Evolutionary conservation across 2,888 invertebrate genomes (phyloP).

Genomic region (Andrena chrysosceles): DNA sequence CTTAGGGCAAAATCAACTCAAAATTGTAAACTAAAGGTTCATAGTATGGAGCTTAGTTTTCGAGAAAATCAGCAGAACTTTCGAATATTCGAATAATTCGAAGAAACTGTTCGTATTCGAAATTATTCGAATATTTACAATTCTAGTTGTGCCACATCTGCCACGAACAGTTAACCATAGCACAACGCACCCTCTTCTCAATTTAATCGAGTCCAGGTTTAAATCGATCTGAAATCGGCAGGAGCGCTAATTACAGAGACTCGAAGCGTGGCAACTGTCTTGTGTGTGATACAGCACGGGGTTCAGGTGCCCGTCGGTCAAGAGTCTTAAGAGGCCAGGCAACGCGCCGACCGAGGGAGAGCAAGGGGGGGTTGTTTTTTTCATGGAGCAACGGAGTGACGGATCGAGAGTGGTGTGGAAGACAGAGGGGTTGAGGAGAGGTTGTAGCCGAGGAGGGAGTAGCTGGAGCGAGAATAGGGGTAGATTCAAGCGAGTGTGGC

Average conservation of each 20-base stretch:
- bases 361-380: slow-evolving; percentile 66
- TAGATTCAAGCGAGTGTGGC: slow-evolving; percentile 66
- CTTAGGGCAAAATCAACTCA: no score
- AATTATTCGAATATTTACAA: no score
- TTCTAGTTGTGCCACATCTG: not conserved
- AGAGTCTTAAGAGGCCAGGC: slow-evolving; percentile 25
- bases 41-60: no score
- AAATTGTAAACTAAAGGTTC: no score
- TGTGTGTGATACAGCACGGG: not conserved
- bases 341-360: slow-evolving; percentile 25
- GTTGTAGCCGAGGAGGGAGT: slow-evolving; percentile 12
- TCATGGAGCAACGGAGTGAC: slow-evolving; percentile 63
- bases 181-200: not conserved
- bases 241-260: not conserved
- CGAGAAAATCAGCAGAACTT: no score
- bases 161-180: not conserved
- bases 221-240: not conserved
- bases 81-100: no score
- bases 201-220: not conserved
- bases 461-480: slow-evolving; percentile 46
- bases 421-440: slow-evolving; percentile 16
- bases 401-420: slow-evolving; percentile 35
- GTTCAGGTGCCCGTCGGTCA: slow-evolving; percentile 15
- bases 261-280: not conserved
- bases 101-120: no score